Base-by-base conservation (phyloP, 2,888 invertebrate species). In the Pilophorus perplexus region DNA sequence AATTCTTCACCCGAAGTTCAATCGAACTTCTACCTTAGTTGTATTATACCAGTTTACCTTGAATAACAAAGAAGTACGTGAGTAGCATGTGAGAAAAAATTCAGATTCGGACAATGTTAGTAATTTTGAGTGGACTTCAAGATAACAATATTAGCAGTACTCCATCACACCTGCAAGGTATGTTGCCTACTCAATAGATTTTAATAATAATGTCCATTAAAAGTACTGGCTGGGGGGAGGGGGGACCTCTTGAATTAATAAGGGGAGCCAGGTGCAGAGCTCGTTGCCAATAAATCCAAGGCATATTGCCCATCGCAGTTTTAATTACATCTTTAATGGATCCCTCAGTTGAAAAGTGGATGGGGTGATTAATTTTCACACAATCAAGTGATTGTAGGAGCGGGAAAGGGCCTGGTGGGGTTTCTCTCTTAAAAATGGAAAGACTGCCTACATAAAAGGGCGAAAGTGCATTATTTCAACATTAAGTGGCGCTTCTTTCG, bases 311-410 rank as follows among this genome's bases (percentile, higher is more conserved):
- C 52, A 52, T 52, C 52, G 23, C 52, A 52, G 52, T 52, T 52
- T 52, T 52, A 52, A 52, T 52, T 52, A 52, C 52, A 52, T 52
- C 52, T 52, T 52, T 52, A 52, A 52, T 52, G 52, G 52, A 10
- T 28, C 27, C 25, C 52, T 12, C 6, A 33, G 52, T 52, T 28
- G 28, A 28, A 28, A 52, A 33, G 33, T 33, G 33, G 33, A 6
- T 33, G 33, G n/a, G 28, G 52, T 52, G 52, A 52, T 52, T 52
- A 25, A 52, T 52, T 52, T 50, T 52, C 27, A 12, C 25, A 27
- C 27, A n/a, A 27, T 27, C 16, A 33, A 33, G 6, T 33, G 12
- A 33, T 33, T 33, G n/a, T n/a, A n/a, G 20, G 46, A 10, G 23
- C 23, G 22, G n/a, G 38, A 23, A 25, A 46, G 46, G 46, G 46